Conservation (phyloP, 1,140 invertebrate species). For the Coelopa frigida region DNA sequence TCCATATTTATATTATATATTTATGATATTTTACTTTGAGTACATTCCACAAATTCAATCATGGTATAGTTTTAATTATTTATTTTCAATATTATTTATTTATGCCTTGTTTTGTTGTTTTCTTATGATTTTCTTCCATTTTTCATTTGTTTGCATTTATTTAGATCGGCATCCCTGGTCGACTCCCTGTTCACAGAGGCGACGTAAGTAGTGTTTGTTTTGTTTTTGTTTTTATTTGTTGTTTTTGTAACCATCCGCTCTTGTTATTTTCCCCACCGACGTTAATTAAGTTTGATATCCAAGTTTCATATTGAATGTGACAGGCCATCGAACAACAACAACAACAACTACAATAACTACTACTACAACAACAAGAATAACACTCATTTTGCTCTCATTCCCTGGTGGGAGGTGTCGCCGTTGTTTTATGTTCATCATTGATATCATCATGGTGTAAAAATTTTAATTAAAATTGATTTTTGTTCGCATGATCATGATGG, state of each 20-base stretch:
- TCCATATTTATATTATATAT: no score
- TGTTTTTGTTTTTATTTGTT: slow-evolving; percentile 5
- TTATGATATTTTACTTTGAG: background rate
- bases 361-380: no score
- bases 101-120: slow-evolving; percentile 8
- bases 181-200: slow-evolving; percentile 38
- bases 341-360: no score
- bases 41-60: background rate
- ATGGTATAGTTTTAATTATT: background rate
- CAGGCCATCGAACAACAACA: no score
- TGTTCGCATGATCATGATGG: background rate
- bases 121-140: slow-evolving; percentile 13
- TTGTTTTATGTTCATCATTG: no score
- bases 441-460: no score
- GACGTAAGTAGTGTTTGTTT: slow-evolving; percentile 30
- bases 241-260: slow-evolving; percentile 1
- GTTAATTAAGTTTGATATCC: no score
- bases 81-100: slow-evolving; percentile 6
- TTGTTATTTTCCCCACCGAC: no score
- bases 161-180: slow-evolving; percentile 28
- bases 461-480: background rate
- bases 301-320: no score
- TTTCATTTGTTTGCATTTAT: slow-evolving; percentile 13
- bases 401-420: no score
- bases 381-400: no score